phyloP scores from a whole-genome alignment of 2,113 vertebrate genomes.

The Channa maculata region DNA sequence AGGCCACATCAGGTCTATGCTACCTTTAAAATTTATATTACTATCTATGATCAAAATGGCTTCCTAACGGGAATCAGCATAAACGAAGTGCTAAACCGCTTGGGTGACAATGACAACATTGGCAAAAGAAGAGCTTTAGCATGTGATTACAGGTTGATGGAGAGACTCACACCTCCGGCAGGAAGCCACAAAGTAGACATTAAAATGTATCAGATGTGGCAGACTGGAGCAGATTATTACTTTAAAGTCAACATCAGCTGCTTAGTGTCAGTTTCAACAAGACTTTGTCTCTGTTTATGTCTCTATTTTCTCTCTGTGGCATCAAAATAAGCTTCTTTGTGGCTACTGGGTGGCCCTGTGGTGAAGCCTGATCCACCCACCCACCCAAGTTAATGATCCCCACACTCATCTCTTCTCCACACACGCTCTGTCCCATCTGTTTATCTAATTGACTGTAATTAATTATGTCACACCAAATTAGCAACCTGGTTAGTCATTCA shows the following conservation, averaged over 20 bases:
- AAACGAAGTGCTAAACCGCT: too few relatives aligned
- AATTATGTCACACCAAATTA: slow-evolving; percentile 82
- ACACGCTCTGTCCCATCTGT: slow-evolving; percentile 77
- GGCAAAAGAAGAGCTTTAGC: too few relatives aligned
- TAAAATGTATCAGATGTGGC: slow-evolving; percentile 35
- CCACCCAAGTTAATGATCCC: slow-evolving; percentile 76
- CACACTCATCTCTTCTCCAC: slow-evolving; percentile 60
- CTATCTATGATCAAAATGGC: too few relatives aligned
- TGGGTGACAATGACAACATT: too few relatives aligned
- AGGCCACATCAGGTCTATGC: too few relatives aligned
- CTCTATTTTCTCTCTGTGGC: slow-evolving; percentile 24
- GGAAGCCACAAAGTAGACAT: slow-evolving; percentile 1
- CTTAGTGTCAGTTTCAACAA: slow-evolving; percentile 43
- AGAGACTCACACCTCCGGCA: neutral
- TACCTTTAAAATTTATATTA: too few relatives aligned
- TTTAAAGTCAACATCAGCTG: slow-evolving; percentile 34
- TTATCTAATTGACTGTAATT: slow-evolving; percentile 84
- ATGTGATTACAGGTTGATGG: slow-evolving; percentile 2
- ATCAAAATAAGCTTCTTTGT: slow-evolving; percentile 25
- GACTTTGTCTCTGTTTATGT: slow-evolving; percentile 28
- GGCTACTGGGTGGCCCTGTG: slow-evolving; percentile 21
- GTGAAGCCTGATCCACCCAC: slow-evolving; percentile 53
- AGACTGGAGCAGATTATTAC: slow-evolving; percentile 33
- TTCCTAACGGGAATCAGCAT: too few relatives aligned
- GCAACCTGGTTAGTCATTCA: slow-evolving; percentile 78